Base-by-base conservation (phyloP, 2,797 vertebrate species). In the Argentina silus region DNA sequence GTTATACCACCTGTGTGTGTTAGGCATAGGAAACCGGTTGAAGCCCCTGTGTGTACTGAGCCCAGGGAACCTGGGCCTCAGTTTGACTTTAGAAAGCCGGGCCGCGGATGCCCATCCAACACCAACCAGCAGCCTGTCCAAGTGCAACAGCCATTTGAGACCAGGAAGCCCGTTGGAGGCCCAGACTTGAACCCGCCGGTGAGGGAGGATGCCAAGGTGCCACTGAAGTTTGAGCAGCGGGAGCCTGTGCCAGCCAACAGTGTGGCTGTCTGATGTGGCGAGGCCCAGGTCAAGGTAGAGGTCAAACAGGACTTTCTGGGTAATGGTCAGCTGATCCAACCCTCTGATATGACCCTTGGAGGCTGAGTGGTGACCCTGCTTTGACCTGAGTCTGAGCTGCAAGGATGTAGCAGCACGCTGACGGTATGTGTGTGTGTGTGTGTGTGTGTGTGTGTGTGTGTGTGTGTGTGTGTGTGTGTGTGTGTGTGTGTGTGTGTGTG, bases 251-350 rank as follows among this genome's bases (percentile, higher is more conserved):
- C 83, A 0, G 83, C 87, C 0, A 19, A 70, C 61, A 92, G 83
- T 2, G 75, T 92, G 19, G 75, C 50, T 0, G 84, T 73, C 43
- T 77, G 1, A 44, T 93, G 92, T 11, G 79, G 80, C 0, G 89
- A 91, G 43, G 64, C 2, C 17, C 66, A 73, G 15, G 73, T 91
- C 77, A 59, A 42, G 11, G n/a, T 92, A 0, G 81, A 85, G 65
- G 92, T 92, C 80, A 87, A 88, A 55, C 76, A 75, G 75, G 83
- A 92, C 79, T 87, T 94, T 60, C 78, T 92, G 12, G 86, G 91
- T 3, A 93, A 86, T 6, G 77, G 85, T 48, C 80, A 86, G 83
- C 11, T 78, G 57, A 87, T 93, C 79, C 76, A 7, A 0, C 75
- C 89, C 0, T 68, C 76, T 8, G 89, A 90, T 70, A 75, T 93